Evolutionary conservation across 2,888 invertebrate species (phyloP), one percentile per base, ranked within the genome.

Genomic region (Spatulosminthurus flaviceps): DNA sequence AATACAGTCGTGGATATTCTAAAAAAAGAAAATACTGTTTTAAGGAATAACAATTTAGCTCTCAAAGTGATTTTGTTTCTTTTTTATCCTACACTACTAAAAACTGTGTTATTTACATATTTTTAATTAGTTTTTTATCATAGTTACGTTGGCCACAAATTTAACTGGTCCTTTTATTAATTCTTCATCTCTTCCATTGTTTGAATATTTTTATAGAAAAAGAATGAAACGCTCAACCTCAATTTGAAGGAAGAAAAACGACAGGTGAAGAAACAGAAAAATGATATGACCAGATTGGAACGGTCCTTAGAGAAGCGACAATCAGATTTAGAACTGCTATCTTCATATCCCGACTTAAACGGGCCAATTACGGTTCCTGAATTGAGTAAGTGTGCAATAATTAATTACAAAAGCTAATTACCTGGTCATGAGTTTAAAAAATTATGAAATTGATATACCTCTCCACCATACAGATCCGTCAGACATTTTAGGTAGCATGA

Each of bases 401-500:
- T 72, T 43, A 4, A 9, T n/a, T n/a, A n/a, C n/a, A n/a, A n/a
- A n/a, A n/a, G n/a, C n/a, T 67, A 9, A 34, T 34, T 34, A 34
- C 34, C 4, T 34, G 34, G 4, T 34, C 34, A 34, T 34, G 34
- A 34, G 4, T 34, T 34, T n/a, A n/a, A n/a, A n/a, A n/a, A n/a
- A n/a, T n/a, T n/a, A n/a, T n/a, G n/a, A n/a, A n/a, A n/a, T n/a
- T n/a, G n/a, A n/a, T n/a, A n/a, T n/a, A n/a, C n/a, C n/a, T n/a
- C n/a, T n/a, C n/a, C n/a, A n/a, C n/a, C n/a, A n/a, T n/a, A n/a
- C 29, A 41, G 79, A 79, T 73, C 43, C 73, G 19, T 19, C 29
- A 5, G 74, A 79, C 51, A 74, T 79, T 42, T 29, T 83, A 16
- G 80, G 81, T 64, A 80, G 82, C 29, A 82, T 83, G 82, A 79